A percentile compares a stretch with the other conserved stretches of the same genome.
These are phyloP conservation scores for Gymnocheta viridis DNA, from an alignment of 2,888 invertebrate genomes.

Conservation along the genomic window DNA sequence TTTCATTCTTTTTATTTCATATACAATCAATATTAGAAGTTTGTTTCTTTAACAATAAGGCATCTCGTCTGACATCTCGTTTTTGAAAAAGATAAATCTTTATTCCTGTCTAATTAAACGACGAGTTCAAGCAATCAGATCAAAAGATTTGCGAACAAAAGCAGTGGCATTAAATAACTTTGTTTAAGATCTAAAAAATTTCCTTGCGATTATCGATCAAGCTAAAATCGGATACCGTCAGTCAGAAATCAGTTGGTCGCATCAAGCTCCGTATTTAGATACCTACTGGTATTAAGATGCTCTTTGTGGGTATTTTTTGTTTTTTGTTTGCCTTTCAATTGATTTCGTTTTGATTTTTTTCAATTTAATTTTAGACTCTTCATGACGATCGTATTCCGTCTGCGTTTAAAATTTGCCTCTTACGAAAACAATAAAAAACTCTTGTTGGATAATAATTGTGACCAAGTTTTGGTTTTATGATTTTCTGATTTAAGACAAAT, in stretches of 20 bases:
- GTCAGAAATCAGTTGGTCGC: neutral
- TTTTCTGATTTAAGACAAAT: neutral
- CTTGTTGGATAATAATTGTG: conserved; percentile 37
- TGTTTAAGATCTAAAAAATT: too few species aligned
- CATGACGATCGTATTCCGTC: conserved; percentile 14
- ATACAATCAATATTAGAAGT: too few species aligned
- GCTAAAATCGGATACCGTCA: too few species aligned
- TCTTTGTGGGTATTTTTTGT: neutral
- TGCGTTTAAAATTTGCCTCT: conserved; percentile 25
- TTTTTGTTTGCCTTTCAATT: conserved; percentile 11
- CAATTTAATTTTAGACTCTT: conserved; percentile 9
- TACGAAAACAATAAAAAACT: conserved; percentile 4
- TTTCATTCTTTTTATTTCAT: too few species aligned
- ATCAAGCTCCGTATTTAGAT: neutral
- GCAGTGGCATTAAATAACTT: too few species aligned
- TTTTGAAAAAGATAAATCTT: too few species aligned
- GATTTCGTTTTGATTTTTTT: conserved; percentile 5
- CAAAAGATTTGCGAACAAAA: too few species aligned
- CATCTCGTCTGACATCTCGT: too few species aligned
- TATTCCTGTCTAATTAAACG: too few species aligned
- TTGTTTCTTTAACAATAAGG: too few species aligned
- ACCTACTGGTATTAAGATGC: neutral
- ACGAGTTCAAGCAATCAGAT: too few species aligned
- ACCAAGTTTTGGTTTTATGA: conserved; percentile 8
- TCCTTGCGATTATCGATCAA: too few species aligned